phyloP scores from a whole-genome alignment of 2,797 vertebrate species.

The Dicrostonyx torquatus region DNA sequence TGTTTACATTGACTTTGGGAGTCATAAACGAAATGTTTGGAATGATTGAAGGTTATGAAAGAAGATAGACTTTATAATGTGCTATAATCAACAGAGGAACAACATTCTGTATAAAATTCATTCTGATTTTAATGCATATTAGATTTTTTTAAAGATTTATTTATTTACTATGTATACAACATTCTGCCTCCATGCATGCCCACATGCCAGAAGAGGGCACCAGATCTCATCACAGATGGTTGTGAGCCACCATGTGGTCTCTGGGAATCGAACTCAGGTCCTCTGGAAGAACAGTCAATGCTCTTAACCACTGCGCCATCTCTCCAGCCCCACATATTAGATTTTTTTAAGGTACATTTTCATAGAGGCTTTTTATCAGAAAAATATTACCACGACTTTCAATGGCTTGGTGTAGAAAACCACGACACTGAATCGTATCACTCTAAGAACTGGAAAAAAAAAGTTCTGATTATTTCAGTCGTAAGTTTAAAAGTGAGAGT shows the following conservation, averaged over 20 bases:
- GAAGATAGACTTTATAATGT: neutral
- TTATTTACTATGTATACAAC: no score
- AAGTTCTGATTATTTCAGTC: slow-evolving; percentile 21
- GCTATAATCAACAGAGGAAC: neutral
- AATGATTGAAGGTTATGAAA: neutral
- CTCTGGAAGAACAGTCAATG: no score
- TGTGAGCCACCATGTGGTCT: no score
- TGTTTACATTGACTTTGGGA: neutral
- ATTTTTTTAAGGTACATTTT: neutral
- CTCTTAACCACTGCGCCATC: no score
- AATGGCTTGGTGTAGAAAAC: slow-evolving; percentile 7
- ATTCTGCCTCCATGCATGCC: no score
- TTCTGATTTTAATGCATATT: neutral
- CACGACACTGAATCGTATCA: neutral
- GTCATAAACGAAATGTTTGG: neutral
- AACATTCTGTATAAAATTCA: neutral
- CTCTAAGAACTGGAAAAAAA: neutral
- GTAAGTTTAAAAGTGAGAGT: neutral
- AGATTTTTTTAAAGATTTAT: slow-evolving; percentile 14
- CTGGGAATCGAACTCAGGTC: no score
- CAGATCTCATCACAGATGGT: no score
- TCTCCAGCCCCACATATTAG: no score
- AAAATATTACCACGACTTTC: neutral
- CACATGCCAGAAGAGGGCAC: no score
- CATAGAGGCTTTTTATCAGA: slow-evolving; percentile 22